These are phyloP conservation scores for Tetragonula carbonaria DNA, from an alignment of 2,888 invertebrate species.

Conservation along the genomic window DNA sequence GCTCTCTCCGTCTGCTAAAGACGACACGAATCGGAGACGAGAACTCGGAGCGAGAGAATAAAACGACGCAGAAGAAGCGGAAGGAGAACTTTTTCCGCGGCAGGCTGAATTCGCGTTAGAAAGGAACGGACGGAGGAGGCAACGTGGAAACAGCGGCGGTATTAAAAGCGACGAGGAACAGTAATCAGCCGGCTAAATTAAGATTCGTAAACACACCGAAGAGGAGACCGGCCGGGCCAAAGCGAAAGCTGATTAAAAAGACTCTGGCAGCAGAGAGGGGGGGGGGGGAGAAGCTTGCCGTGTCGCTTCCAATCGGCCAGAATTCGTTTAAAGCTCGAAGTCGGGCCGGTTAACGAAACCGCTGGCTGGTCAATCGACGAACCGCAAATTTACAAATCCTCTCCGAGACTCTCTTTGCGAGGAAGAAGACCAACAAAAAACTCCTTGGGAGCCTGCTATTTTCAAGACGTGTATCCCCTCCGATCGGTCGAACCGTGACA, in stretches of 20 bases:
- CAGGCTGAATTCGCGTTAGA: background rate
- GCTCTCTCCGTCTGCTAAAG: background rate
- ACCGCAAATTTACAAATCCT: slow-evolving; percentile 56
- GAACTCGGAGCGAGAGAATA: background rate
- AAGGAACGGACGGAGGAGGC: background rate
- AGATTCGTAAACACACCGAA: slow-evolving; percentile 46
- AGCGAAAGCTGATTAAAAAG: slow-evolving; percentile 61
- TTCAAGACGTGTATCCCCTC: slow-evolving; percentile 19
- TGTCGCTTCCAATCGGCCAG: slow-evolving; percentile 47
- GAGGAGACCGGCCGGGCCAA: slow-evolving; percentile 23
- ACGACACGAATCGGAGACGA: background rate
- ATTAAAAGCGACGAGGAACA: slow-evolving; percentile 47
- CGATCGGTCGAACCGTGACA: background rate
- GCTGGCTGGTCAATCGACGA: slow-evolving; percentile 46
- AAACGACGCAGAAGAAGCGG: background rate
- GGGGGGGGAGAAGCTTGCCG: too few species aligned
- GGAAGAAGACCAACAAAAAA: slow-evolving; percentile 17
- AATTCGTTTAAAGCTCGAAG: slow-evolving; percentile 46
- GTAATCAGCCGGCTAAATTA: slow-evolving; percentile 53
- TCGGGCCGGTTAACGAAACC: slow-evolving; percentile 37
- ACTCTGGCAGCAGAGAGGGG: background rate
- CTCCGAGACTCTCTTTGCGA: background rate
- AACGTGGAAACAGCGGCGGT: background rate
- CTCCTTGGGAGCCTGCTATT: slow-evolving; percentile 12
- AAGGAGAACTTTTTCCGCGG: slow-evolving; percentile 3